phyloP scores from a whole-genome alignment of 1,140 invertebrate species.

The Sesamia nonagrioides region DNA sequence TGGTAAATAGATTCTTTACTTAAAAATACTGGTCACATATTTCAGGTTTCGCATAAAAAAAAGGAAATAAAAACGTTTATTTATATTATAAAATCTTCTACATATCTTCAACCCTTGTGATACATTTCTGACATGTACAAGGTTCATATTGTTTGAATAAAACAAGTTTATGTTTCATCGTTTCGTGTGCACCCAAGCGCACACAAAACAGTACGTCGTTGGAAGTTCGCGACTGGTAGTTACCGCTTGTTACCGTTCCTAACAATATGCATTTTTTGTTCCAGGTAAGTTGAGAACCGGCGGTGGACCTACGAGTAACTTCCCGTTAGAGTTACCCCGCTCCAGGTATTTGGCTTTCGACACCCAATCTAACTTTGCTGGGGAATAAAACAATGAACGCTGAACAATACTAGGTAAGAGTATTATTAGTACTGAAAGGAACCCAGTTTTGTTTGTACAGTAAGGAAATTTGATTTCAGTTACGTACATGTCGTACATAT shows the following conservation, averaged over 20 bases:
- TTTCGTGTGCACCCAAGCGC: no score
- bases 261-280: slow-evolving; percentile 36
- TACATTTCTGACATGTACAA: neutral
- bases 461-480: no score
- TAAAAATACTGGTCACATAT: no score
- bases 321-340: slow-evolving; percentile 1
- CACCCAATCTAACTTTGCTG: slow-evolving; percentile 29
- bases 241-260: slow-evolving; percentile 33
- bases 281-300: slow-evolving; percentile 31
- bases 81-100: no score
- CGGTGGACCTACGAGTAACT: slow-evolving; percentile 6
- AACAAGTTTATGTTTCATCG: slow-evolving; percentile 1
- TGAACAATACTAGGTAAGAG: neutral
- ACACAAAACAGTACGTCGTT: slow-evolving; percentile 1
- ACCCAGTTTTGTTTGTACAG: no score
- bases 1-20: no score
- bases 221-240: neutral
- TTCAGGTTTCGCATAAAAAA: no score
- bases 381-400: slow-evolving; percentile 27
- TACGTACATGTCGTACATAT: no score
- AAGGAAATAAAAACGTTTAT: no score
- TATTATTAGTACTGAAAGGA: neutral
- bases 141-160: neutral
- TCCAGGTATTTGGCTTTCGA: slow-evolving; percentile 35
- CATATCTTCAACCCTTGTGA: no score